phyloP scores from a whole-genome alignment of 1,140 invertebrate genomes.

The Drosophila ficusphila region DNA sequence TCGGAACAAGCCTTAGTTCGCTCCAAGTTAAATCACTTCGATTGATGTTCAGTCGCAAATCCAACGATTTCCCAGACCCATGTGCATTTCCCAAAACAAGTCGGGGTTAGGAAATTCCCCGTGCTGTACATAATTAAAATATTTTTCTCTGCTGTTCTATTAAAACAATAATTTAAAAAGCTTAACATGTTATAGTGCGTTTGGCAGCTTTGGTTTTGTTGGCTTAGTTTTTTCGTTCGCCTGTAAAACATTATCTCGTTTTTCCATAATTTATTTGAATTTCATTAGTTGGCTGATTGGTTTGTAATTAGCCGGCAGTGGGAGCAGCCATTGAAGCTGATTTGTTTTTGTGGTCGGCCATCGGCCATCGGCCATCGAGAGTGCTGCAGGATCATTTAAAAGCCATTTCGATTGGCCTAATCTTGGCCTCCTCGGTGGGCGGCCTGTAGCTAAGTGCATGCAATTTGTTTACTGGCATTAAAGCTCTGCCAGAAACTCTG shows the following conservation, averaged over 20 bases:
- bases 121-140: conserved; percentile 70
- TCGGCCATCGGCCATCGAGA: conserved; percentile 9
- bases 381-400: conserved; percentile 22
- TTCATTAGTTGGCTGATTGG: conserved; percentile 47
- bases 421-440: not conserved
- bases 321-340: not conserved
- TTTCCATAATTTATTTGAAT: conserved; percentile 55
- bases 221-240: conserved; percentile 19
- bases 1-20: conserved; percentile 8
- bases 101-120: conserved; percentile 45
- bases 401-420: conserved; percentile 28
- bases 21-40: conserved; percentile 4
- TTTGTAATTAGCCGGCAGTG: conserved; percentile 23
- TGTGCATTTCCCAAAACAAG: too few species aligned
- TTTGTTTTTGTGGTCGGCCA: conserved; percentile 17
- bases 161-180: conserved; percentile 40
- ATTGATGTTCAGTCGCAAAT: conserved; percentile 27
- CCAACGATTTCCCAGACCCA: not conserved
- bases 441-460: conserved; percentile 26
- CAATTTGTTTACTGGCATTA: conserved; percentile 34
- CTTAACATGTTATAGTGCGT: conserved; percentile 32
- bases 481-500: conserved; percentile 10
- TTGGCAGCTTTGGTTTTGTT: conserved; percentile 39
- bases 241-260: conserved; percentile 8
- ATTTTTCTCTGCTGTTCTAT: conserved; percentile 13